Base-by-base conservation (phyloP, 2,888 invertebrate genomes). In the Norana najaformis region DNA sequence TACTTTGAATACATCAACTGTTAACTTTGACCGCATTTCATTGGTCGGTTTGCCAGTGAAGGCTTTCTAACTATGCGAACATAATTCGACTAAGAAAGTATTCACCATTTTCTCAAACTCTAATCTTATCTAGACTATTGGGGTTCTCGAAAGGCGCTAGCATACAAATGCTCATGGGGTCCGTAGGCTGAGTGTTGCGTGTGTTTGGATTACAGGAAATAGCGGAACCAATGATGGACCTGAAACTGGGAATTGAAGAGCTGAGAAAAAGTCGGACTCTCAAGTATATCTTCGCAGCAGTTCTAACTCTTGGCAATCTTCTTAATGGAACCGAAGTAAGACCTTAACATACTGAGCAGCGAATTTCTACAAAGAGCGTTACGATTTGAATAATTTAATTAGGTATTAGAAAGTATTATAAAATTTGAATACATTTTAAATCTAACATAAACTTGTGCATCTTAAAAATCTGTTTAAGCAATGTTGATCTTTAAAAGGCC, bases 191-290 rank as follows among this genome's bases (percentile, higher is more conserved):
- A n/a, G 35, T 34, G 88, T 47, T 88, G 30, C 34, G 36, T 41
- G 88, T 30, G 41, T 34, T 47, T 90, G 36, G 20, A 34, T 88
- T 90, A 18, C 96, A 98, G 96, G 99, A 99, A 96, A 97, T 99
- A 94, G 98, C 98, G 90, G 99, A 99, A 95, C 99, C 99, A 88
- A 95, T 99, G 93, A 98, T 98, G 98, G 99, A 99, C 96, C 96
- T 99, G 93, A 99, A 99, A 96, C 97, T 98, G 95, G 99, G 99
- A 91, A 97, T 99, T 94, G 98, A 98, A 95, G 96, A 98, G 91
- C 95, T 99, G 92, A 97, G 97, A 95, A 96, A 96, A 91, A 99
- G 98, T 95, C 97, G 97, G 95, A 99, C 99, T 69, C 99, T 99
- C 96, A 97, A 97, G 95, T 97, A 97, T 92, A 98, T 99, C 94